phyloP scores from a whole-genome alignment of 1,140 invertebrate genomes.

The Hypsibius dujardini region DNA sequence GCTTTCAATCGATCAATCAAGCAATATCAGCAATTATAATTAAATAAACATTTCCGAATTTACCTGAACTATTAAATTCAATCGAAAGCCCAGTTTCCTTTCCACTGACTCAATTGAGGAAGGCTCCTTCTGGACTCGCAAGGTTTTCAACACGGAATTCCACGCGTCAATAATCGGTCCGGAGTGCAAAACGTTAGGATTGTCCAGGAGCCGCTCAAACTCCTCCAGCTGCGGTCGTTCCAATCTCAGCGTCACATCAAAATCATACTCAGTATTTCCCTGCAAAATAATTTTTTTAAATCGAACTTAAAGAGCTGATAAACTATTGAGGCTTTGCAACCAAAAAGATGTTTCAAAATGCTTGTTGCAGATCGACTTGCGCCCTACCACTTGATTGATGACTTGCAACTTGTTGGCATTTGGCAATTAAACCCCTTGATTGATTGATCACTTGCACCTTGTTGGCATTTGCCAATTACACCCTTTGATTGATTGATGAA shows the following conservation, averaged over 20 bases:
- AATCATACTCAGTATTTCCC: too few relatives aligned
- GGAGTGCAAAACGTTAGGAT: not conserved
- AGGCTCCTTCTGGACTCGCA: not conserved
- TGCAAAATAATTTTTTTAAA: too few relatives aligned
- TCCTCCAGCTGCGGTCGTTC: not conserved
- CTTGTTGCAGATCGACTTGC: too few relatives aligned
- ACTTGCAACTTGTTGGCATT: too few relatives aligned
- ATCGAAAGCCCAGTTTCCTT: not conserved
- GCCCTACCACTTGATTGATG: too few relatives aligned
- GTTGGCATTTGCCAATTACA: too few relatives aligned
- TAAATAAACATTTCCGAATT: not conserved
- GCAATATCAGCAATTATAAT: not conserved
- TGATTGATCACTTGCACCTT: too few relatives aligned
- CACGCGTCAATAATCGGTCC: not conserved
- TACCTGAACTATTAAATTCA: slow-evolving; percentile 1
- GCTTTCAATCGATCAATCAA: not conserved
- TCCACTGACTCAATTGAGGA: not conserved
- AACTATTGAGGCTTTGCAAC: too few relatives aligned
- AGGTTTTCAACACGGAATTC: not conserved
- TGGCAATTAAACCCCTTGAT: too few relatives aligned
- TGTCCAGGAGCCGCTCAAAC: not conserved
- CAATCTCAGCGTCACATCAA: slow-evolving; percentile 3
- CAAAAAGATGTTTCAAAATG: too few relatives aligned
- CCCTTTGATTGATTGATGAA: too few relatives aligned
- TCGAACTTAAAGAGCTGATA: too few relatives aligned